A percentile compares a stretch with the other conserved stretches of the same genome.
Evolutionary conservation across 2,797 vertebrate species (phyloP).

Genomic region (Brachyalestes nurse): DNA sequence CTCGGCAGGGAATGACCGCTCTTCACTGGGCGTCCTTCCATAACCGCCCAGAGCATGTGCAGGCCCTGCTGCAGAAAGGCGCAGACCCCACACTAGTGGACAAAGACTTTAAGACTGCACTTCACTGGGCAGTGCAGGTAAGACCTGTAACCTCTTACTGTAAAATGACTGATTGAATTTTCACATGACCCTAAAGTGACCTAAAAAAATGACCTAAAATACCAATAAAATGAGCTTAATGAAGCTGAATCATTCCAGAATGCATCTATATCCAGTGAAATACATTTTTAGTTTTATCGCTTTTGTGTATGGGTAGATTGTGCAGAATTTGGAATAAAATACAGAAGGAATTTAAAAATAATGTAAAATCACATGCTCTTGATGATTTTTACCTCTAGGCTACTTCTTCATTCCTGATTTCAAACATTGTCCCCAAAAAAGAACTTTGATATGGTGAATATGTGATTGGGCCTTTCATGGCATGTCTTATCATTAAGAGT

Average conservation of each 20-base stretch:
- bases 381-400: too few relatives aligned
- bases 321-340: too few relatives aligned
- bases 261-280: not conserved
- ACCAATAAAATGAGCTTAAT: not conserved
- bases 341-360: too few relatives aligned
- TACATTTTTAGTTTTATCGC: too few relatives aligned
- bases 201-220: not conserved
- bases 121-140: constrained; percentile 91
- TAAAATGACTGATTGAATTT: not conserved
- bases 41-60: constrained; percentile 84
- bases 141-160: constrained; percentile 1
- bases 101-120: constrained; percentile 88
- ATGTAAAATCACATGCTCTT: too few relatives aligned
- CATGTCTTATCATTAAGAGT: too few relatives aligned
- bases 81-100: constrained; percentile 87
- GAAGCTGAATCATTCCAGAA: not conserved
- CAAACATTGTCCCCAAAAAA: too few relatives aligned
- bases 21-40: constrained; percentile 92
- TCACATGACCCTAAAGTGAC: not conserved
- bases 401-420: too few relatives aligned
- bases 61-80: constrained; percentile 84
- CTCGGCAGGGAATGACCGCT: constrained; percentile 84
- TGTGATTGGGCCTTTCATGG: too few relatives aligned
- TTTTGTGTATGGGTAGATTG: too few relatives aligned
- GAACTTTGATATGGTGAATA: too few relatives aligned